A percentile compares a stretch with the other conserved stretches of the same genome.
Evolutionary conservation across 2,888 invertebrate species (phyloP).

Genomic region (Antitype chi): DNA sequence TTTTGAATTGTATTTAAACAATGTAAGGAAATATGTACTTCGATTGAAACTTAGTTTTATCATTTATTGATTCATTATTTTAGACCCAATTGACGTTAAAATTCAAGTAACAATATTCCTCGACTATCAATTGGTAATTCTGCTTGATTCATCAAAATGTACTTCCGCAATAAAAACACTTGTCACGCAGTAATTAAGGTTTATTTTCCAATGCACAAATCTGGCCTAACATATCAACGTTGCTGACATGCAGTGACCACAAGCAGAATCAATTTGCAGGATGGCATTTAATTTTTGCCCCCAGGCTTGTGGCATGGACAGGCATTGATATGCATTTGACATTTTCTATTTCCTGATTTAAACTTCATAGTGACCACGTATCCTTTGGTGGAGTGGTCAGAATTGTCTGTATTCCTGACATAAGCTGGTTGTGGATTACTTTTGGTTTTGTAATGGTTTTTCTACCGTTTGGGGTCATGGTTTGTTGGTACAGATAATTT

Average conservation of each 20-base stretch:
- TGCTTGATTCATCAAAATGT: neutral
- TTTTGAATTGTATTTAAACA: neutral
- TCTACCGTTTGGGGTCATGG: neutral
- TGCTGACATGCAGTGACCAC: slow-evolving; percentile 56
- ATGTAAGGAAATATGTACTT: neutral
- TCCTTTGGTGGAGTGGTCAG: slow-evolving; percentile 43
- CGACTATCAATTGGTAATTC: neutral
- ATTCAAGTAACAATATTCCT: neutral
- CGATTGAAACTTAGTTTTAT: neutral
- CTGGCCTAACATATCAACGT: slow-evolving; percentile 31
- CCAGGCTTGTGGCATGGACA: slow-evolving; percentile 54
- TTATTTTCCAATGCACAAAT: slow-evolving; percentile 18
- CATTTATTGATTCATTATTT: neutral
- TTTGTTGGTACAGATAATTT: neutral
- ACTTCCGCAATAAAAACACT: neutral
- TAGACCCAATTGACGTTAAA: neutral
- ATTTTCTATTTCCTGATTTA: slow-evolving; percentile 84
- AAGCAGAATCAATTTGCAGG: slow-evolving; percentile 64
- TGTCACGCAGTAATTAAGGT: neutral
- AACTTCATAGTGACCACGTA: slow-evolving; percentile 67
- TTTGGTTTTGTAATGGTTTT: neutral
- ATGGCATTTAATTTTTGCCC: slow-evolving; percentile 68
- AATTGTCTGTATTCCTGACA: slow-evolving; percentile 15
- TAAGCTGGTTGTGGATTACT: slow-evolving; percentile 20
- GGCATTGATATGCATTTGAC: slow-evolving; percentile 78